Base-by-base conservation (phyloP, 2,888 invertebrate genomes). In the Agrilus cyanescens region DNA sequence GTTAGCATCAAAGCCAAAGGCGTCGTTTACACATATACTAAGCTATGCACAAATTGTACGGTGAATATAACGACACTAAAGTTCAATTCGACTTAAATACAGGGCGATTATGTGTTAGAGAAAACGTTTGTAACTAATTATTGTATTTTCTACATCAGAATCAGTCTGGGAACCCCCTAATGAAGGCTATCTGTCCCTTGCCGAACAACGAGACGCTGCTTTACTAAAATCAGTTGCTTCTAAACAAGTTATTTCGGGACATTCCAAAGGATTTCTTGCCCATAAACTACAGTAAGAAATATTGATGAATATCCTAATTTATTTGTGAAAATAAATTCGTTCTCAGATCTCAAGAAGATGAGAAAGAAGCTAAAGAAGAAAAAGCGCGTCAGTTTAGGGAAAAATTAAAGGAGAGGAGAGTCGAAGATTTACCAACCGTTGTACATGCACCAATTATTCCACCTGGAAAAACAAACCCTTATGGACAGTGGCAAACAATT, bases 401-500 rank as follows among this genome's bases (percentile, higher is more conserved):
- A 52, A 68, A 69, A 56, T 51, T 59, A 55, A 71, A 70, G 30
- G 66, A 58, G 36, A 53, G 55, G 48, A 55, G 57, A 53, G 67
- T 62, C n/a, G 53, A 56, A 38, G 52, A 54, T 12, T 53, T 61
- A 16, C 58, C 61, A 42, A 53, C 61, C 33, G 63, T 66, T 4
- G 66, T 65, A 35, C 59, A 65, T 49, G 68, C 67, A 41, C 70
- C 72, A 38, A 66, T 75, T 50, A 75, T 80, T 33, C 78, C 81
- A 2, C 74, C 77, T 1, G 73, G 74, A 18, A 73, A 72, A 45
- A 71, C 70, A 1, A 75, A 78, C 49, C 82, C 85, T 1, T 86
- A 84, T 56, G 87, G 87, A 5, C 68, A 75, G n/a, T 88, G 87
- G 87, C 73, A 76, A 54, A 71, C 77, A 5, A 76, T 87, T 6